Evolutionary conservation across 2,888 invertebrate genomes (phyloP).

Genomic region (Osmoderma eremita): DNA sequence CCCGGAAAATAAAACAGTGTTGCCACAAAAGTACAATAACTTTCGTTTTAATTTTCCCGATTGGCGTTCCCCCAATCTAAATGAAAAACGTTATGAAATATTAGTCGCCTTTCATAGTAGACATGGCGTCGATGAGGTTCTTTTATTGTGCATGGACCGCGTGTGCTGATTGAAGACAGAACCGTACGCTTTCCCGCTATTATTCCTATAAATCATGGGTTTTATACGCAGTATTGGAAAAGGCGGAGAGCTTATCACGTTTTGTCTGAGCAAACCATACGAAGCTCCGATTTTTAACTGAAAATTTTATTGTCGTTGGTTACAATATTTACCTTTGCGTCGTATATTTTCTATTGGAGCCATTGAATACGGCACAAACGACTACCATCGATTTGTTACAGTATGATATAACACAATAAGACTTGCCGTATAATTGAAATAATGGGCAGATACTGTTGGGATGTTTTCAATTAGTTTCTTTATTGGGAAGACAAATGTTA

Average conservation of each 20-base stretch:
- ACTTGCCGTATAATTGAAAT: background rate
- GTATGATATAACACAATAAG: background rate
- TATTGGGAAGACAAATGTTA: no score
- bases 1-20: no score
- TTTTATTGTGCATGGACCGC: background rate
- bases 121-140: background rate
- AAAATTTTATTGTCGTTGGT: slow-evolving; percentile 20
- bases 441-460: background rate
- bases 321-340: slow-evolving; percentile 16
- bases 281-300: slow-evolving; percentile 11
- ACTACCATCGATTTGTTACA: background rate
- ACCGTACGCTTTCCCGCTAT: background rate
- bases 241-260: slow-evolving; percentile 19
- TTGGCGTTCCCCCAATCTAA: background rate
- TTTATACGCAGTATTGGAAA: slow-evolving; percentile 25
- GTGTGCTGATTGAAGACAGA: slow-evolving; percentile 11
- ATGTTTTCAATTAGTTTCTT: no score
- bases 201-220: slow-evolving; percentile 24
- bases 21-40: background rate
- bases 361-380: slow-evolving; percentile 4
- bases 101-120: slow-evolving; percentile 5
- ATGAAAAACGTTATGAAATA: slow-evolving; percentile 25
- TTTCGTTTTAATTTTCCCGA: slow-evolving; percentile 15
- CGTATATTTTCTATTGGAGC: slow-evolving; percentile 1
- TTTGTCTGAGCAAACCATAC: slow-evolving; percentile 20